Evolutionary conservation across 2,888 invertebrate species (phyloP).

Genomic region (Anaspis maculata): DNA sequence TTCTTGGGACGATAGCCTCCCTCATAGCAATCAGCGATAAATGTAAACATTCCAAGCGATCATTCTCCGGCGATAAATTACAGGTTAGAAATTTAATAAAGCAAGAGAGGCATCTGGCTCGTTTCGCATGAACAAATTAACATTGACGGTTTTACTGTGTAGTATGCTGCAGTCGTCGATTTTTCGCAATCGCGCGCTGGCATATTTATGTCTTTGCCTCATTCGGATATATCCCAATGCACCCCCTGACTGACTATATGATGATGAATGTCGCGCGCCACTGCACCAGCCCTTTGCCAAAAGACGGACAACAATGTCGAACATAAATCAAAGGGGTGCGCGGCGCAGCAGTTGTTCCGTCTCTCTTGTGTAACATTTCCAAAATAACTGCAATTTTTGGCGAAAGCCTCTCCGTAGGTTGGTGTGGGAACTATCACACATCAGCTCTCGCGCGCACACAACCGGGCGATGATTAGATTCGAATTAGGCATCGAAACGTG

Average conservation of each 20-base stretch:
- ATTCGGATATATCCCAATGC: too few relatives aligned
- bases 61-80: constrained; percentile 16
- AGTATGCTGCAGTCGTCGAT: constrained; percentile 19
- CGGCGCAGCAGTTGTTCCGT: too few relatives aligned
- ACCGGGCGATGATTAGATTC: constrained; percentile 9
- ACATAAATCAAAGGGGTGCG: constrained; percentile 42
- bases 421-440: too few relatives aligned
- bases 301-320: constrained; percentile 40
- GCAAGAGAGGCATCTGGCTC: constrained; percentile 37
- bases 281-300: constrained; percentile 37
- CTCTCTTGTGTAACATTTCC: too few relatives aligned
- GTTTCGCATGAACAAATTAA: constrained; percentile 40
- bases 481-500: constrained; percentile 4
- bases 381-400: too few relatives aligned
- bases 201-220: constrained; percentile 41
- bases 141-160: constrained; percentile 39
- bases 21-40: too few relatives aligned
- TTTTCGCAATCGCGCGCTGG: constrained; percentile 34
- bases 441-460: too few relatives aligned
- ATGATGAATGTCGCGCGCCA: constrained; percentile 38
- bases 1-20: too few relatives aligned
- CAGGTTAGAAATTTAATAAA: constrained; percentile 31
- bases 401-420: too few relatives aligned
- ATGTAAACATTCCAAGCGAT: constrained; percentile 8
- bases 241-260: too few relatives aligned